Base-by-base conservation (phyloP, 2,888 invertebrate genomes). In the Ochlodes sylvanus region DNA sequence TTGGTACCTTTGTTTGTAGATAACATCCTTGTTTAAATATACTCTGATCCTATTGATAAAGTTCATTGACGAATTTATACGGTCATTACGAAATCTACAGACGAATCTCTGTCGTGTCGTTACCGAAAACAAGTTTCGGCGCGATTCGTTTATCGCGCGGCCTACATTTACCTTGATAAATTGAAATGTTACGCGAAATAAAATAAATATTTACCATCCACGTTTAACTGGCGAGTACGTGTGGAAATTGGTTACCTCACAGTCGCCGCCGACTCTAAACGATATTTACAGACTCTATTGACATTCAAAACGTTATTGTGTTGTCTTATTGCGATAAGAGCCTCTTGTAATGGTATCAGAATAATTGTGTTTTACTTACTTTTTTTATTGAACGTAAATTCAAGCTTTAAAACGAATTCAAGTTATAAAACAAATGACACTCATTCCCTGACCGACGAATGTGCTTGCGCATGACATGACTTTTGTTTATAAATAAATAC, bases 131-230 rank as follows among this genome's bases (percentile, higher is more conserved):
- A 50, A 50, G 64, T 50, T 50, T 65, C 50, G 64, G 50, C 17
- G 34, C 32, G 38, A 57, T 44, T 63, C 41, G 42, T 57, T 64
- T 64, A 64, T 65, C 64, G 57, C 50, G 12, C 64, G 64, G 47
- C 64, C 64, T 57, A 57, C 64, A 65, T 65, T 65, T 50, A 19
- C 50, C n/a, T 41, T 57, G 64, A 64, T 64, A 64, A 56, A 19
- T 56, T 63, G 47, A 57, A 65, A 65, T 57, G 64, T 47, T 50
- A 65, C 57, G 64, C 56, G 64, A 56, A 56, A 56, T 57, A 14
- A 44, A 56, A 56, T 56, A 65, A 65, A 65, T 65, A 65, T 65
- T 57, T 50, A 47, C 55, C 42, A 27, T 34, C 55, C 44, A 27
- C 58, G 42, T 58, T 56, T 17, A 21, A 17, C 55, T 63, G n/a